Percentiles rank a stretch among this genome's conserved stretches.
Evolutionary conservation across 2,888 invertebrate species (phyloP).

Genomic region (Trichopria drosophilae): DNA sequence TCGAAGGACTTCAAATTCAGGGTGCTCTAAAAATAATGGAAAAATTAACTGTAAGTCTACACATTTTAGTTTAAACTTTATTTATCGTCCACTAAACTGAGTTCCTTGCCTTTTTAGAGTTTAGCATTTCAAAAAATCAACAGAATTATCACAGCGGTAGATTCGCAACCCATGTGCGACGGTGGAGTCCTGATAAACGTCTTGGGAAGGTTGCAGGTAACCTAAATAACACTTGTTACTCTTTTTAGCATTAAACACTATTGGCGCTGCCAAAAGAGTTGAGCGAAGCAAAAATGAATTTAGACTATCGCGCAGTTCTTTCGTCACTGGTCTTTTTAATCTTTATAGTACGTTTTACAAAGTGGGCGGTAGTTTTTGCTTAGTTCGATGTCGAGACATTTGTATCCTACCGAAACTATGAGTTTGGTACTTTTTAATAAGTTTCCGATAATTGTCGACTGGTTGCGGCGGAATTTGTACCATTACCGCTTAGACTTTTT

Average conservation of each 20-base stretch:
- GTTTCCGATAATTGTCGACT: constrained; percentile 33
- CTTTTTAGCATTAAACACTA: too few species aligned
- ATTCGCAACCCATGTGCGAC: constrained; percentile 98
- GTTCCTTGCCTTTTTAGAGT: constrained; percentile 66
- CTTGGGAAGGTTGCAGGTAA: constrained; percentile 92
- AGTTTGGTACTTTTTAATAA: too few species aligned
- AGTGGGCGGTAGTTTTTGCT: too few species aligned
- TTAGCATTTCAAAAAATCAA: constrained; percentile 91
- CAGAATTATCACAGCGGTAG: constrained; percentile 88
- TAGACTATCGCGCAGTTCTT: constrained; percentile 25
- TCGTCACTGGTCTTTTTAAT: constrained; percentile 39
- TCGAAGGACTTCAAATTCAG: constrained; percentile 91
- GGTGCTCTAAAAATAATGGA: constrained; percentile 94
- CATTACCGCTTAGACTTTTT: constrained; percentile 43
- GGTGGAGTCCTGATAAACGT: constrained; percentile 96
- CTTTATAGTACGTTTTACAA: too few species aligned
- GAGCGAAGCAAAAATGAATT: constrained; percentile 3
- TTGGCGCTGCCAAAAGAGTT: background rate
- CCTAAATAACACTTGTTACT: too few species aligned
- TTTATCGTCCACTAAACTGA: constrained; percentile 6
- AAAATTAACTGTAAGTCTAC: constrained; percentile 80
- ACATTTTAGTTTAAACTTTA: constrained; percentile 6
- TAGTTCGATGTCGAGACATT: too few species aligned
- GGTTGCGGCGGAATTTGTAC: constrained; percentile 28
- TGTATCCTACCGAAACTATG: too few species aligned